Conservation (phyloP, 2,888 invertebrate genomes). For the Apamea crenata region DNA sequence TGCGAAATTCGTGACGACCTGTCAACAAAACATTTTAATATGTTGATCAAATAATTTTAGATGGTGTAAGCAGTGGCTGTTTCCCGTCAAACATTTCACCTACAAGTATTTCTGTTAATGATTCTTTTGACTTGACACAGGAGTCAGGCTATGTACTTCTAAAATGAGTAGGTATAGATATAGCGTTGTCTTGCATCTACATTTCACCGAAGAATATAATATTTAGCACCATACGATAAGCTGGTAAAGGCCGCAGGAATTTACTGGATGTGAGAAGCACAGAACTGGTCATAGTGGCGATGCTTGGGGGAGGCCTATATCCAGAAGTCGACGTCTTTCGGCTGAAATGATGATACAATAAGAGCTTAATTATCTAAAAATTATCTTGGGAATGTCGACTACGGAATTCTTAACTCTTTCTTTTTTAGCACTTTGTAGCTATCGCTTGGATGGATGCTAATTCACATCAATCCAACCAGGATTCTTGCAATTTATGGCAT, state of each 20-base stretch:
- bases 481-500: not conserved
- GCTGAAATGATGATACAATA: not conserved
- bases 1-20: not conserved
- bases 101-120: not conserved
- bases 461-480: not conserved
- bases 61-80: not conserved
- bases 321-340: not conserved
- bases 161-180: not conserved
- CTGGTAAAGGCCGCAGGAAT: not conserved
- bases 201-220: not conserved
- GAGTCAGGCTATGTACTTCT: not conserved
- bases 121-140: not conserved
- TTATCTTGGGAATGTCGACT: not conserved
- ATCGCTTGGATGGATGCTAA: not conserved
- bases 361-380: not conserved
- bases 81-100: not conserved
- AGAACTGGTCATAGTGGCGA: not conserved
- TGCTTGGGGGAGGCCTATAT: not conserved
- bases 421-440: not conserved
- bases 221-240: not conserved
- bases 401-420: too few relatives aligned
- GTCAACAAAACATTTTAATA: conserved; percentile 5
- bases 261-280: not conserved
- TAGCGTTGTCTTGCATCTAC: not conserved
- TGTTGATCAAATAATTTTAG: not conserved